Evolutionary conservation across 1,140 invertebrate genomes (phyloP), one percentile per base, ranked within the genome.

Genomic region (Mya arenaria): DNA sequence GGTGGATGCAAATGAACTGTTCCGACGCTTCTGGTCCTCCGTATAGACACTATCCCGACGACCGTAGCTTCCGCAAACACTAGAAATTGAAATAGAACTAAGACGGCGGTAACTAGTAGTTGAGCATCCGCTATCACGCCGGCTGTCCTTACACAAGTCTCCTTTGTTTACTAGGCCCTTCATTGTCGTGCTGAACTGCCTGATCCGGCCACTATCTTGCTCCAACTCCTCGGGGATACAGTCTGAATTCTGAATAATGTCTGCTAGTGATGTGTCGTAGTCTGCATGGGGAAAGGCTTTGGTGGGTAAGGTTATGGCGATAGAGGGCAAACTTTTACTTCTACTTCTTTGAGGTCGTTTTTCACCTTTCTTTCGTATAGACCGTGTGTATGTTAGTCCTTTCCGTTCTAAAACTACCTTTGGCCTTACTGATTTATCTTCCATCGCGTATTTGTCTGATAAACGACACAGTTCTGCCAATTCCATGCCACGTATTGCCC

Each of bases 401-500:
- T 55, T 68, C 44, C 68, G 69, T 68, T 80, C 77, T 62, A 71
- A 58, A n/a, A 80, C 66, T 37, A 71, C 55, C 48, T 80, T 80
- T 28, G 77, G 77, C 44, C 77, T 36, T 25, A 34, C 32, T 15
- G 66, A 28, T 60, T 44, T 80, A 36, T 80, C 66, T 32, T 69
- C 39, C 65, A 71, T 80, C 34, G 77, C 77, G 77, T 80, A 80
- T 62, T 80, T 80, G n/a, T 80, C 77, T 23, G 77, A 80, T 32
- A 80, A 58, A 44, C 52, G 56, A 44, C 77, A 80, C 28, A 80
- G 56, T 62, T 69, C 77, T 28, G 62, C 77, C 28, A 80, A 41
- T 71, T 80, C 77, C 77, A 80, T 80, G 23, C 28, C 56, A 52
- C 25, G 25, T 52, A n/a, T 52, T 52, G 19, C 41, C 10, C 41